Evolutionary conservation across 2,113 vertebrate species (phyloP), one percentile per base, ranked within the genome.

Genomic region (Equus quagga): DNA sequence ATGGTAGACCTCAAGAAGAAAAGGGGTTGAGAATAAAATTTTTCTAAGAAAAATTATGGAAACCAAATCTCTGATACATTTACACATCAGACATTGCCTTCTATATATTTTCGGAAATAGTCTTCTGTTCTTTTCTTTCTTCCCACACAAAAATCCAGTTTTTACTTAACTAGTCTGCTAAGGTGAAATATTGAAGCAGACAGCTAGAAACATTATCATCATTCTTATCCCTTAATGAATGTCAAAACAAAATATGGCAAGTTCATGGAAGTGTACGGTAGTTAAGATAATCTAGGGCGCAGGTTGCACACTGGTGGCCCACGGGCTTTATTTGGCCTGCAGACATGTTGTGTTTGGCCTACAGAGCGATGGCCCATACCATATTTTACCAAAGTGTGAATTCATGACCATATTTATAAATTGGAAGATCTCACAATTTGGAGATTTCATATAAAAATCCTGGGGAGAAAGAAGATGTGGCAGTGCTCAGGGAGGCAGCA

Each of bases 211-310:
- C 26, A 92, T 83, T 65, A 81, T 51, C 65, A 46, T 36, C 54
- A 80, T 65, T 65, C 80, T 81, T 75, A 96, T 84, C 36, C 24
- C 17, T 92, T 92, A 90, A 79, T 72, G 96, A 95, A 80, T 69
- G n/a, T 96, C 36, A 84, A 93, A 95, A 96, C 54, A 96, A 88
- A 97, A 81, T 79, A 93, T 3, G 15, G 33, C 44, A 87, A 67
- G 44, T 84, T 85, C 70, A 81, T n/a, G 21, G 33, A 69, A 92
- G 18, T 81, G 11, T 76, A 88, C 73, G 26, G 31, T 51, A 72
- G 81, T 62, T 86, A 78, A 56, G 54, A 82, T n/a, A 78, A 78
- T 81, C 28, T 15, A 67, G 44, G 41, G 26, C 24, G 95, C 0
- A 67, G 23, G 17, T 19, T n/a, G 26, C 46, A 67, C 13, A 78